These are phyloP conservation scores for Gastrophryne carolinensis DNA, from an alignment of 2,797 vertebrate genomes.

Conservation along the genomic window DNA sequence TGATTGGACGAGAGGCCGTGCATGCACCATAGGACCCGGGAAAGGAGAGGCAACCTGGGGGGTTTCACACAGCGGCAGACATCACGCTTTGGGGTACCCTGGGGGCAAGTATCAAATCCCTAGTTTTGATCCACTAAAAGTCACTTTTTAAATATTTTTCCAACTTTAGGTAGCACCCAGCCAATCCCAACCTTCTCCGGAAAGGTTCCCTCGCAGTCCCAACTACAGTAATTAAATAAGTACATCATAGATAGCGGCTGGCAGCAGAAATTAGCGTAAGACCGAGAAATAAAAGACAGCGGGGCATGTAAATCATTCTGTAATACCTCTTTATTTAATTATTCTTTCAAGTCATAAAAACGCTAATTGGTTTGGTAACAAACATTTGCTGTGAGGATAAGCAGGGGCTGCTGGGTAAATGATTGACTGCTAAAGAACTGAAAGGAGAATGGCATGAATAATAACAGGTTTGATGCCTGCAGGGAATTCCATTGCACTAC, in stretches of 20 bases:
- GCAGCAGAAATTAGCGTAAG: constrained; percentile 5
- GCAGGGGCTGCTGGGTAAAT: neutral
- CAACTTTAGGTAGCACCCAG: too few relatives aligned
- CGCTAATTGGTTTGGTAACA: constrained; percentile 6
- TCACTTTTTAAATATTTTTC: too few relatives aligned
- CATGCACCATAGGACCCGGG: too few relatives aligned
- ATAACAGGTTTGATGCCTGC: neutral
- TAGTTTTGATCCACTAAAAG: too few relatives aligned
- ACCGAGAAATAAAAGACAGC: constrained; percentile 3
- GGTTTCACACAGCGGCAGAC: too few relatives aligned
- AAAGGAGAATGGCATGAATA: neutral
- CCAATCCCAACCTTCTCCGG: neutral
- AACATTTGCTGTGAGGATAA: neutral
- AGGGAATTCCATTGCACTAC: too few relatives aligned
- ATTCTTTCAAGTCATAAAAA: constrained; percentile 14
- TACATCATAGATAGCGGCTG: neutral
- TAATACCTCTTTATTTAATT: constrained; percentile 20
- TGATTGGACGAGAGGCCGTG: too few relatives aligned
- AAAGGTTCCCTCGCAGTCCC: neutral
- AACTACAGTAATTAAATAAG: constrained; percentile 25
- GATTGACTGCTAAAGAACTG: neutral
- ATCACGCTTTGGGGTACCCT: too few relatives aligned
- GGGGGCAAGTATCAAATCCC: too few relatives aligned
- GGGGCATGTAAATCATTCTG: constrained; percentile 14
- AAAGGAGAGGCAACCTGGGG: too few relatives aligned